Evolutionary conservation across 2,797 vertebrate species (phyloP), one percentile per base, ranked within the genome.

Genomic region (Miichthys miiuy): DNA sequence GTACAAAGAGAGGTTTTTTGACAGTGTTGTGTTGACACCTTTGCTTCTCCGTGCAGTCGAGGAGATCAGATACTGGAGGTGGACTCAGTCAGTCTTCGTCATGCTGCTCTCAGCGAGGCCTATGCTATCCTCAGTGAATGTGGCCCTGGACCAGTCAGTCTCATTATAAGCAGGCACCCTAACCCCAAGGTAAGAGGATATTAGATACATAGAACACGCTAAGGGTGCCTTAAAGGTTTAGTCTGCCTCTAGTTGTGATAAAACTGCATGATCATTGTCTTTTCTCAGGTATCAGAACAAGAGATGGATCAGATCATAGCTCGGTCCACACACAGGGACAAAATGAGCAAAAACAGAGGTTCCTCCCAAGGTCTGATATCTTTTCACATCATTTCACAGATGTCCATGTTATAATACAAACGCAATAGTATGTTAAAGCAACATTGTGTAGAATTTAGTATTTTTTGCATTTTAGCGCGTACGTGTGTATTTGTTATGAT

Each of bases 21-120:
- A 73, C 7, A 1, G n/a, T 23, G 68, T 8, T 50, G 48, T 65
- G 8, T 8, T 74, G 1, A 57, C 17, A 17, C 12, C 11, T 68
- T 18, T 68, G 21, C 12, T 51, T 68, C 25, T 77, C 23, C 62
- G 2, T 87, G 46, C 79, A 99, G 98, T 76, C 97, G 97, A 0
- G 98, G 98, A 27, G 98, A 99, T 88, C 98, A 99, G 89, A 96
- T 99, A 47, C 90, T 99, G 75, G 98, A 99, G 93, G 97, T 98
- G 73, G 97, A 98, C 86, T 97, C 97, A 0, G 94, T 97, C 71
- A 99, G 97, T 18, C 95, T 99, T 50, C 96, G 97, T 12, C 97
- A 98, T 0, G 97, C 96, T 0, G 97, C 97, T 0, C 90, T 99
- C 71, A 97, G 97, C 2, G 98, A 99, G 91, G 98, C 97, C 20